Percentiles rank a stretch among this genome's conserved stretches.
Evolutionary conservation across 2,113 vertebrate genomes (phyloP).

Genomic region (Macrotis lagotis): DNA sequence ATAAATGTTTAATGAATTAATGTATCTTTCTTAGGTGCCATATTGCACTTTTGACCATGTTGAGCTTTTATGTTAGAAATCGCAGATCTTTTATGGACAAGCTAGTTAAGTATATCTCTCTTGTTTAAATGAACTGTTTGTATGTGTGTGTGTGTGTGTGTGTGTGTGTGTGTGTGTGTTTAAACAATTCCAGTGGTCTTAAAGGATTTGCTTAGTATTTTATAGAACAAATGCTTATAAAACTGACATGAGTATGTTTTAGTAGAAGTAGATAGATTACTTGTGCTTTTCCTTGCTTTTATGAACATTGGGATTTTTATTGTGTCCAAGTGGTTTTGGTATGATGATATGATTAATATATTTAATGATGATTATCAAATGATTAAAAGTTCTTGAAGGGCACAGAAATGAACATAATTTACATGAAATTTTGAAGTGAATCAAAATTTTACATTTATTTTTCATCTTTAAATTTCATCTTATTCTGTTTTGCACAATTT

Average conservation of each 20-base stretch:
- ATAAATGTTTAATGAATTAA: background rate
- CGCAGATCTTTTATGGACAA: background rate
- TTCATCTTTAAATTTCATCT: no score
- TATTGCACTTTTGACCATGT: background rate
- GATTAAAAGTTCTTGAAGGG: slow-evolving; percentile 79
- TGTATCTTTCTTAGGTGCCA: background rate
- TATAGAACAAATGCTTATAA: slow-evolving; percentile 79
- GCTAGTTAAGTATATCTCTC: background rate
- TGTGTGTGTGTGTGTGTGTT: no score
- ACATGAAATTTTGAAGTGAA: slow-evolving; percentile 91
- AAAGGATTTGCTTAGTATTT: slow-evolving; percentile 81
- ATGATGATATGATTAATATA: slow-evolving; percentile 79
- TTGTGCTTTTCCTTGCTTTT: slow-evolving; percentile 75
- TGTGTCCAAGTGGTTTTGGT: slow-evolving; percentile 72
- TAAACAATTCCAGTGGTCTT: slow-evolving; percentile 55
- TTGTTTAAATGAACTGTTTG: background rate
- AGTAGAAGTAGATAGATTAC: slow-evolving; percentile 77
- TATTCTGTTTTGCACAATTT: no score
- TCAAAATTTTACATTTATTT: slow-evolving; percentile 60
- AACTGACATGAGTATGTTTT: slow-evolving; percentile 74
- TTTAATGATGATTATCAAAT: slow-evolving; percentile 80
- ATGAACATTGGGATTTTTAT: slow-evolving; percentile 78
- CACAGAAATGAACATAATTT: slow-evolving; percentile 88
- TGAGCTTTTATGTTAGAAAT: background rate
- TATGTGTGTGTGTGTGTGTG: no score